phyloP scores from a whole-genome alignment of 1,140 invertebrate genomes.

The Helicoverpa zea region DNA sequence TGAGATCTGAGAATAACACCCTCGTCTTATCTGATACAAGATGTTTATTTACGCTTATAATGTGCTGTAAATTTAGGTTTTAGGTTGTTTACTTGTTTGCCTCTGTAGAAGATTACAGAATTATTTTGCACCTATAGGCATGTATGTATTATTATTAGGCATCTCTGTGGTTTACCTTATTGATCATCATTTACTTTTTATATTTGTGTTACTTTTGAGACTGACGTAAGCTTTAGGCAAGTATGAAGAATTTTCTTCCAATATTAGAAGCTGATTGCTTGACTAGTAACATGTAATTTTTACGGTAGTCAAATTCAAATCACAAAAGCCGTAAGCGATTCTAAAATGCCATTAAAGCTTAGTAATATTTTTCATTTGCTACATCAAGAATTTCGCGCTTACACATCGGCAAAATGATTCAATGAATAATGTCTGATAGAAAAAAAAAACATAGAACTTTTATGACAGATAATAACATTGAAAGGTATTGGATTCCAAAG shows the following conservation, averaged over 20 bases:
- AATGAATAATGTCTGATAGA: constrained; percentile 9
- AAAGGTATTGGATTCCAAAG: constrained; percentile 72
- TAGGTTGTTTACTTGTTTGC: background rate
- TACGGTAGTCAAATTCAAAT: background rate
- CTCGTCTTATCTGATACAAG: constrained; percentile 74
- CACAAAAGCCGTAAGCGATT: background rate
- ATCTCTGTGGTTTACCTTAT: too few relatives aligned
- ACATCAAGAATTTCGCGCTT: constrained; percentile 16
- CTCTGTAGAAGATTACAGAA: constrained; percentile 2
- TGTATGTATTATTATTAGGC: too few relatives aligned
- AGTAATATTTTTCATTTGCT: constrained; percentile 10
- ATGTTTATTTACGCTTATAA: constrained; percentile 74
- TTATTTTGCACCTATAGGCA: too few relatives aligned
- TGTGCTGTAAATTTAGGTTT: constrained; percentile 47
- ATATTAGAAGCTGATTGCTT: constrained; percentile 1
- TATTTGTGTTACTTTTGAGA: too few relatives aligned
- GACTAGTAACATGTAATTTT: background rate
- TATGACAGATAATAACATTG: constrained; percentile 60
- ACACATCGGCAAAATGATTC: constrained; percentile 39
- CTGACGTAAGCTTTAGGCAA: too few relatives aligned
- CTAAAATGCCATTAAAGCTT: constrained; percentile 3
- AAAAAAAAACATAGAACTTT: constrained; percentile 34
- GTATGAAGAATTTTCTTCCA: too few relatives aligned
- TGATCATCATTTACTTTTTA: too few relatives aligned
- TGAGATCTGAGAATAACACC: constrained; percentile 71